Evolutionary conservation across 2,888 invertebrate species (phyloP).

Genomic region (Papilio elwesi): DNA sequence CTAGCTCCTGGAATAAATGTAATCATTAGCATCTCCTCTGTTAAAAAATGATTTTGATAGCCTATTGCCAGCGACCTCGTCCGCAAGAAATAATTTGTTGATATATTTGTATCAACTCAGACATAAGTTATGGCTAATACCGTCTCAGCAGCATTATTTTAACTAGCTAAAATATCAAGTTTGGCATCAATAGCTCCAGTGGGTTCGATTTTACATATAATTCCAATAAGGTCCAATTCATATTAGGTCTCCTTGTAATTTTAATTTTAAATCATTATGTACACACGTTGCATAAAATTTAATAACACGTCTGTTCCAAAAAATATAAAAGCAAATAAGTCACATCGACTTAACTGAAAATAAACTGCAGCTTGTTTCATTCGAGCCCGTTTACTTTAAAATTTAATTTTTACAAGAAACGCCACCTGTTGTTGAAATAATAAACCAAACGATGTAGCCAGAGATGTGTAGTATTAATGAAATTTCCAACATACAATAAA

Average conservation of each 20-base stretch:
- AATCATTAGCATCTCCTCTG: not conserved
- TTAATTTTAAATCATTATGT: no score
- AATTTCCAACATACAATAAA: no score
- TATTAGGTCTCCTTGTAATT: no score
- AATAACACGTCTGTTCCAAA: not conserved
- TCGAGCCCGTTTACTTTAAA: not conserved
- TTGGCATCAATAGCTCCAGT: no score
- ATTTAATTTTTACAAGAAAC: not conserved
- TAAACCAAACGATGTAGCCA: not conserved
- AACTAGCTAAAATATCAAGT: no score
- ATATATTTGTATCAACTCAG: no score
- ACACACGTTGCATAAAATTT: not conserved
- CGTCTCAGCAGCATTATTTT: no score
- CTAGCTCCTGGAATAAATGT: slow-evolving; percentile 89
- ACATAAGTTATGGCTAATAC: no score
- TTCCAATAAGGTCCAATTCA: no score
- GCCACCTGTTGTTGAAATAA: not conserved
- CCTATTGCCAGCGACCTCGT: no score
- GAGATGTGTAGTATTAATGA: not conserved
- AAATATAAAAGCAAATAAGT: not conserved
- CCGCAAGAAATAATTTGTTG: no score
- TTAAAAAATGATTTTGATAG: not conserved
- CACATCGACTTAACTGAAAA: not conserved
- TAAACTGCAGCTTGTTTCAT: not conserved
- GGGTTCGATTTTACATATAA: no score